Percentiles rank a stretch among this genome's conserved stretches.
phyloP scores from a whole-genome alignment of 1,140 invertebrate genomes.

The Megathymus violae region DNA sequence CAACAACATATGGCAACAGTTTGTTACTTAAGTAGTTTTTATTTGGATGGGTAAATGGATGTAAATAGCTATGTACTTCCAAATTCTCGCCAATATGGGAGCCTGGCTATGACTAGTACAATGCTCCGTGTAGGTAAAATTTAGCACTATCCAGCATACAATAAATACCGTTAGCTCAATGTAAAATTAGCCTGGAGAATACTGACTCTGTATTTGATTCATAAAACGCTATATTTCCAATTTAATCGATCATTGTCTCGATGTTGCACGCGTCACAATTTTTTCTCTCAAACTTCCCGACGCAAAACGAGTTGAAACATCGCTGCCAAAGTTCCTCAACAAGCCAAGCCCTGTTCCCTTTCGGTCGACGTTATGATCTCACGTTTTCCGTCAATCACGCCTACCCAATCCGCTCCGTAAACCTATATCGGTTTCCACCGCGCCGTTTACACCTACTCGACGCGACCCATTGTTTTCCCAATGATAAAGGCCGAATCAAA shows the following conservation, averaged over 20 bases:
- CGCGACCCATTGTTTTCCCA: slow-evolving; percentile 74
- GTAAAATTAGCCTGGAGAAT: not conserved
- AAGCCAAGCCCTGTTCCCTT: slow-evolving; percentile 16
- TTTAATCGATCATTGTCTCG: slow-evolving; percentile 11
- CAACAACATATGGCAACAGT: too few species aligned
- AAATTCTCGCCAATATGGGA: too few species aligned
- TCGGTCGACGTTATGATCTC: slow-evolving; percentile 32
- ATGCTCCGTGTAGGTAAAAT: too few species aligned
- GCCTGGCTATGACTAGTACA: too few species aligned
- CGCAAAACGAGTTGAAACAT: slow-evolving; percentile 1
- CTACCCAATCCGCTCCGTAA: slow-evolving; percentile 63
- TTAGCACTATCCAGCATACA: too few species aligned
- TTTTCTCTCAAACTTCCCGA: slow-evolving; percentile 24
- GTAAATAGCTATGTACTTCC: too few species aligned
- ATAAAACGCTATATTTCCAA: slow-evolving; percentile 10
- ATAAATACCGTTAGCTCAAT: too few species aligned
- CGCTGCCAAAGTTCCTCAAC: slow-evolving; percentile 22
- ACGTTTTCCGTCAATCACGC: slow-evolving; percentile 43
- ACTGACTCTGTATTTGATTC: slow-evolving; percentile 18
- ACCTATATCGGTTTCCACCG: slow-evolving; percentile 40
- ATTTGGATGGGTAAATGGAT: too few species aligned
- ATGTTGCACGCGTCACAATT: slow-evolving; percentile 27
- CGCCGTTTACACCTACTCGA: slow-evolving; percentile 59
- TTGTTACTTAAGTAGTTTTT: too few species aligned
- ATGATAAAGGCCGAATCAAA: slow-evolving; percentile 76